phyloP scores from a whole-genome alignment of 2,888 invertebrate species.

The Strigamia crassipes region DNA sequence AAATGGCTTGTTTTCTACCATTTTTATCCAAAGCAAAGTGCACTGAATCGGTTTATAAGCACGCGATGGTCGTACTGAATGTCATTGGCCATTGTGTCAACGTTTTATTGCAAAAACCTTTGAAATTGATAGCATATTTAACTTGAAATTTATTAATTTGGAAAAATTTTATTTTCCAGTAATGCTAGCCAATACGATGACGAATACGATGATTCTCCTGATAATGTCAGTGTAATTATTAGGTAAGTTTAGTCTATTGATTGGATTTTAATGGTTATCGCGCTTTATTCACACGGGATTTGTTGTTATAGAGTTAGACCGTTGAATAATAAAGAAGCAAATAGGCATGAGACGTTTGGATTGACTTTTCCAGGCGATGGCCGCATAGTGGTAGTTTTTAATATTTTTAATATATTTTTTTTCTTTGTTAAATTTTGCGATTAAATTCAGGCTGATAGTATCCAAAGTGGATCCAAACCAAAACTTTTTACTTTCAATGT shows the following conservation, averaged over 20 bases:
- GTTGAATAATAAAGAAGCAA: constrained; percentile 44
- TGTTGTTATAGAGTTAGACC: constrained; percentile 44
- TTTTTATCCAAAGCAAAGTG: no score
- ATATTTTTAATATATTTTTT: background rate
- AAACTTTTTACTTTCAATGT: constrained; percentile 94
- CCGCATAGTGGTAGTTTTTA: constrained; percentile 48
- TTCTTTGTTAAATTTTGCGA: background rate
- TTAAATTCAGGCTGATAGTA: constrained; percentile 57
- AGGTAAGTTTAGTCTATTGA: constrained; percentile 20
- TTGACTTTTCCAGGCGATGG: constrained; percentile 51
- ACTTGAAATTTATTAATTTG: no score
- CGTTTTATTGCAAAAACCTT: no score
- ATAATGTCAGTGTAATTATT: constrained; percentile 45
- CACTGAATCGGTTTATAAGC: no score
- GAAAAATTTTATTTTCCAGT: background rate
- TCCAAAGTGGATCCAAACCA: constrained; percentile 68
- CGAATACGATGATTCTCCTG: constrained; percentile 24
- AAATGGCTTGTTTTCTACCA: no score
- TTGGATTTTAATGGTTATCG: background rate
- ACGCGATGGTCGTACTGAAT: no score
- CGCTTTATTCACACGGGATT: background rate
- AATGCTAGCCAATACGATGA: background rate
- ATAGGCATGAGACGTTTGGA: background rate
- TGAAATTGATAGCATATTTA: no score
- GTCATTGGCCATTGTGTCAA: no score